A percentile compares a stretch with the other conserved stretches of the same genome.
phyloP scores from a whole-genome alignment of 2,797 vertebrate species.

The Nasua narica region DNA sequence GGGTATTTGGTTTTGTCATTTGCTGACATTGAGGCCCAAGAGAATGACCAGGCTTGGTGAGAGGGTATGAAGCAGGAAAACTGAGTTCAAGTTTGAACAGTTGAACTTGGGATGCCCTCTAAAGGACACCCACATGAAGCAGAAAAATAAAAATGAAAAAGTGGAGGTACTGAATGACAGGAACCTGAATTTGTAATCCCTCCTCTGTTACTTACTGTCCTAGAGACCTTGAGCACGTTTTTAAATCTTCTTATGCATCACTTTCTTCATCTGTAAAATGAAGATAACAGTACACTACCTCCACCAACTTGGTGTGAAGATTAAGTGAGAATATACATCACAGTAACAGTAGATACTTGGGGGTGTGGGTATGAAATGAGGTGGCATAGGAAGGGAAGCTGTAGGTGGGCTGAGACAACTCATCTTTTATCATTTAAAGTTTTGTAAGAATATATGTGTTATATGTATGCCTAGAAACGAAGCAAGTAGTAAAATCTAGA shows the following conservation, averaged over 20 bases:
- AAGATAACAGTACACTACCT: neutral
- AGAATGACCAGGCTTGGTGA: neutral
- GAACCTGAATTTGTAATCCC: neutral
- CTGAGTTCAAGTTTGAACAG: neutral
- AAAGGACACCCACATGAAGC: neutral
- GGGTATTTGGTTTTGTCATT: neutral
- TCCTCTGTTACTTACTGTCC: neutral
- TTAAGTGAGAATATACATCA: neutral
- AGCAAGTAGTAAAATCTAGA: neutral
- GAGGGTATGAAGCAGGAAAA: neutral
- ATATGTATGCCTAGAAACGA: neutral
- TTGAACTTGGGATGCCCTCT: neutral
- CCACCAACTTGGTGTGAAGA: neutral
- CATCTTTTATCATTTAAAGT: neutral
- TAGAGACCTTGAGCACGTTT: neutral
- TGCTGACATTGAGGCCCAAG: neutral
- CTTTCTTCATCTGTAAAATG: neutral
- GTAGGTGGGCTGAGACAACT: neutral
- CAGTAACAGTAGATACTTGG: neutral
- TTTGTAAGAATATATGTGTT: neutral
- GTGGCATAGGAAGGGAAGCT: neutral
- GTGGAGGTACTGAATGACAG: neutral
- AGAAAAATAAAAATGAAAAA: neutral
- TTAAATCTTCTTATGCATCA: neutral
- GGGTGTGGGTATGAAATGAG: neutral